These are phyloP conservation scores for Ciconia stormi DNA, from an alignment of 2,113 vertebrate genomes.

Conservation along the genomic window DNA sequence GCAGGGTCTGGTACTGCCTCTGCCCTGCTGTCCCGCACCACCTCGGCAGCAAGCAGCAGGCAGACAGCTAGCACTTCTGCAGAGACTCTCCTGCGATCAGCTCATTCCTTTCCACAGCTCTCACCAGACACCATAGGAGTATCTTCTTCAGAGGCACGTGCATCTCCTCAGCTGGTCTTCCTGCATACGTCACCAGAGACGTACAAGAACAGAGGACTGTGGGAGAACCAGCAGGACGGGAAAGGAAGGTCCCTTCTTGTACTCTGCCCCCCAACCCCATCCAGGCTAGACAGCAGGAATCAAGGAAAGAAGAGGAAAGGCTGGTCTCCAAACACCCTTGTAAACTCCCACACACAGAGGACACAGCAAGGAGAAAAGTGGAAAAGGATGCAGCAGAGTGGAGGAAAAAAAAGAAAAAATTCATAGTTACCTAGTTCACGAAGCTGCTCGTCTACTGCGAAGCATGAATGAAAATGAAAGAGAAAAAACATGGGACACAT, in stretches of 20 bases:
- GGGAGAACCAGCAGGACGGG: neutral
- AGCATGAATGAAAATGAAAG: constrained; percentile 35
- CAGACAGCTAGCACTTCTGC: no score
- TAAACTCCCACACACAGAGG: neutral
- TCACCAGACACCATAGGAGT: neutral
- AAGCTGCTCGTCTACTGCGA: neutral
- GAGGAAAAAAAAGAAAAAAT: neutral
- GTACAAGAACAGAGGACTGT: neutral
- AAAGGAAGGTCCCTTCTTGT: neutral
- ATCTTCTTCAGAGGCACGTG: neutral
- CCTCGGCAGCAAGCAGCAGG: neutral
- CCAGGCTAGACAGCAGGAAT: neutral
- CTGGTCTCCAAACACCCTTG: rapidly evolving
- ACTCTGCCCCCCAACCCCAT: neutral
- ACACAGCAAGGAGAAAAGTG: rapidly evolving
- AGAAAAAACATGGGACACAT: neutral
- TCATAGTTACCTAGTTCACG: constrained; percentile 54
- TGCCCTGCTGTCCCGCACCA: rapidly evolving
- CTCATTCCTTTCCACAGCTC: neutral
- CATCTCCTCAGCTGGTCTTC: neutral
- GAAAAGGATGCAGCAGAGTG: neutral
- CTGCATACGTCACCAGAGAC: neutral
- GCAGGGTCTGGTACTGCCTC: neutral
- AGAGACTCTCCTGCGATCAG: neutral
- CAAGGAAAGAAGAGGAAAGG: neutral